phyloP scores from a whole-genome alignment of 2,888 invertebrate genomes.

The Oligia fasciuncula region DNA sequence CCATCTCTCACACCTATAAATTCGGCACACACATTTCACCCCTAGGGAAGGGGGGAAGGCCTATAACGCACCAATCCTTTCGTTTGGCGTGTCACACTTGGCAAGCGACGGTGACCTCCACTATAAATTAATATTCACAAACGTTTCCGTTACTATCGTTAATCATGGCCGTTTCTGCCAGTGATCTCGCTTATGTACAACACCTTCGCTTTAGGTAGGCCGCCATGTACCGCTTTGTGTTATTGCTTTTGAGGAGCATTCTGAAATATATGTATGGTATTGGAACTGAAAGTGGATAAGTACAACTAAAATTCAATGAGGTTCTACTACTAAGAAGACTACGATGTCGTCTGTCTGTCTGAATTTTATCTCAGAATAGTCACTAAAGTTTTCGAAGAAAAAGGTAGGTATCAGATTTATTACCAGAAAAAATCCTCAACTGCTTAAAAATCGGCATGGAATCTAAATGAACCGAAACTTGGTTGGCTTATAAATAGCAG shows the following conservation, averaged over 20 bases:
- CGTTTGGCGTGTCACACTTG: constrained; percentile 89
- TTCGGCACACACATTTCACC: constrained; percentile 90
- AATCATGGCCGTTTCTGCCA: constrained; percentile 85
- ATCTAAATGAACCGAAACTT: neutral
- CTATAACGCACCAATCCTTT: constrained; percentile 88
- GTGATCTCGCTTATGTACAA: constrained; percentile 73
- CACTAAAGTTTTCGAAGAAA: neutral
- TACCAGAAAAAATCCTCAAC: neutral
- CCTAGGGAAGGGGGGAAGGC: constrained; percentile 82
- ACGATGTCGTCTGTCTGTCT: neutral
- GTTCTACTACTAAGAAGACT: neutral
- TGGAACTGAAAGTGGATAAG: neutral
- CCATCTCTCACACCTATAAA: constrained; percentile 90
- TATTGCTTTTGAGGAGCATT: constrained; percentile 39
- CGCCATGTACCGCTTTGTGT: constrained; percentile 47
- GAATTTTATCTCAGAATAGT: neutral
- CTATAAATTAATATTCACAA: constrained; percentile 90
- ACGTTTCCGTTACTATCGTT: constrained; percentile 88
- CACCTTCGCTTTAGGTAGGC: constrained; percentile 57
- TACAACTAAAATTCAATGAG: neutral
- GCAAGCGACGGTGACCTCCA: constrained; percentile 87
- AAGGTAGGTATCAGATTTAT: neutral
- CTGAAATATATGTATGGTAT: constrained; percentile 10
- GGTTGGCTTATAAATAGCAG: neutral
- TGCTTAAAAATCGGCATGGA: neutral